Conservation (phyloP, 2,113 vertebrate genomes). For the Strigops habroptila region DNA sequence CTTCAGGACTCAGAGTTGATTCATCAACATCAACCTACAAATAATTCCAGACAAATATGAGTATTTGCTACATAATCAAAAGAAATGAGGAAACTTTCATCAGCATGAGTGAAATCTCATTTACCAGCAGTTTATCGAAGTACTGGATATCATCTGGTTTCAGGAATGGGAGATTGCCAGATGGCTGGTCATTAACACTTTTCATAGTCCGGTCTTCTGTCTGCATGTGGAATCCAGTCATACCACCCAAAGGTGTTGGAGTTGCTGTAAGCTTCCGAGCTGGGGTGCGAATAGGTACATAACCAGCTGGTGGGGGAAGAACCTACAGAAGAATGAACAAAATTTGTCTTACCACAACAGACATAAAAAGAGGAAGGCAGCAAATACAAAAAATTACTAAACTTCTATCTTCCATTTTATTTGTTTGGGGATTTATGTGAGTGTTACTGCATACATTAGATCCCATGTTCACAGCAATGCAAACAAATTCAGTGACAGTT, state of each 20-base stretch:
- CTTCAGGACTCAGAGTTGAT: conserved; percentile 95
- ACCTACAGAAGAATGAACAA: conserved; percentile 72
- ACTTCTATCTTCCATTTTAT: neutral
- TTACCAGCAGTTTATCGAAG: conserved; percentile 96
- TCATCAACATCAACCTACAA: conserved; percentile 96
- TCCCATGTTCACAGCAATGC: neutral
- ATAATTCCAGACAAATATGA: neutral
- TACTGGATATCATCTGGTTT: conserved; percentile 99
- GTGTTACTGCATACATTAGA: neutral
- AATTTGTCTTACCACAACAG: neutral
- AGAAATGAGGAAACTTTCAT: neutral
- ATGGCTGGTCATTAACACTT: conserved; percentile 95
- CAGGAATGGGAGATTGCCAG: conserved; percentile 96
- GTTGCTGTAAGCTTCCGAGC: conserved; percentile 95
- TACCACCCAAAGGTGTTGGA: conserved; percentile 94
- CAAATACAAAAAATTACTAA: neutral
- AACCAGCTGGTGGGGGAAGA: conserved; percentile 93
- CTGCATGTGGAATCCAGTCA: conserved; percentile 99
- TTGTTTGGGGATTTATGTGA: neutral
- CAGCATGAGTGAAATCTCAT: neutral
- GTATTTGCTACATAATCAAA: neutral
- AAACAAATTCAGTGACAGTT: neutral
- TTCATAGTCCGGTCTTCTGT: conserved; percentile 93
- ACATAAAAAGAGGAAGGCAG: neutral
- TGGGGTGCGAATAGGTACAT: conserved; percentile 96